Base-by-base conservation (phyloP, 2,113 vertebrate species). In the Ivindomyrus marchei region DNA sequence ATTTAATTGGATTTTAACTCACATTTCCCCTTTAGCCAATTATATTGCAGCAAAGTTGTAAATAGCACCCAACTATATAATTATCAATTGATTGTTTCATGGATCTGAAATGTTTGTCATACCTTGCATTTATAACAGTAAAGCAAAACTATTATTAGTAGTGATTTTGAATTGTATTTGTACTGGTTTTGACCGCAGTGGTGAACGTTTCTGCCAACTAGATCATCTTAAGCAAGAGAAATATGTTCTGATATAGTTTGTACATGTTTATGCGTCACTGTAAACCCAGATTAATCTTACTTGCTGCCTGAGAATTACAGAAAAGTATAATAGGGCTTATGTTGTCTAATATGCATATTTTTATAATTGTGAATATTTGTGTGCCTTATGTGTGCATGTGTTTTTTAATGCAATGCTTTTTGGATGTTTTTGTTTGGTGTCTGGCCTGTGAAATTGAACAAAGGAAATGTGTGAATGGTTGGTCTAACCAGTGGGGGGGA, bases 191-290 rank as follows among this genome's bases (percentile, higher is more conserved):
- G 74, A 80, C 74, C 42, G 74, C 36, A 42, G 13, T 42, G 74
- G 74, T 42, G 70, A 39, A 84, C 21, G 0, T 53, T 53, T 50
- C 15, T n/a, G 7, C 85, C 46, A 53, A 5, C 47, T 53, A 39
- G n/a, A 87, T 50, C 47, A 86, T 86, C 85, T 87, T 87, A 87
- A 52, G 2, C n/a, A 36, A 47, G 49, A 19, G 27, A 31, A 9
- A 15, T 27, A 2, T 6, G 13, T 47, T 47, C 84, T 86, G 10
- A 15, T 27, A 47, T 49, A 49, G 47, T 50, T 47, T 86, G 45
- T 86, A 86, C 84, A 86, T 80, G 74, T 86, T 86, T 86, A 31
- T 86, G 84, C 8, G n/a, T 47, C 21, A 49, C 45, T 50, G 47
- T 15, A 50, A 21, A 49, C n/a, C 83, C 74, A 80, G 36, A 36